Evolutionary conservation across 2,797 vertebrate genomes (phyloP).

Genomic region (Pseudochirops cupreus): DNA sequence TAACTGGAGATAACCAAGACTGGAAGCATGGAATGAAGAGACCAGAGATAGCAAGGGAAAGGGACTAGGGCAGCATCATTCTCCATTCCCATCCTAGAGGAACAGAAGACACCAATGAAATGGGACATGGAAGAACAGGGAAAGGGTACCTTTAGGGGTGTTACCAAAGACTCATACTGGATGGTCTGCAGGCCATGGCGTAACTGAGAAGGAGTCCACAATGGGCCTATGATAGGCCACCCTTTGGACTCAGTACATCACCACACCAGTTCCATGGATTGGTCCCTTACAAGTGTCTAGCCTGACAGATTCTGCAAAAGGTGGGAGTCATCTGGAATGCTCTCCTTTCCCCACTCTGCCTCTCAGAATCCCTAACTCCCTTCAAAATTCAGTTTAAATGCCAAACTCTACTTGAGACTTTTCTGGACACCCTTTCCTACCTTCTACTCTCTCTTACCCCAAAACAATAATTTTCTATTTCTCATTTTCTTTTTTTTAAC

Average conservation of each 20-base stretch:
- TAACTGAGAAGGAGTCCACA: neutral
- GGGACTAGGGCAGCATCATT: neutral
- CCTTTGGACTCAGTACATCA: neutral
- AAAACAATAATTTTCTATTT: neutral
- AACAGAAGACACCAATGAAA: neutral
- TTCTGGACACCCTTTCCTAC: neutral
- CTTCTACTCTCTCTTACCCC: neutral
- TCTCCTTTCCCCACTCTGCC: neutral
- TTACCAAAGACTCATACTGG: neutral
- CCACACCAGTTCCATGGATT: neutral
- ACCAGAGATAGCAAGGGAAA: neutral
- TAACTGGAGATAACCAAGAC: neutral
- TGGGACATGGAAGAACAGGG: neutral
- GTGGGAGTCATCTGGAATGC: neutral
- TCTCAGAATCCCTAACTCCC: neutral
- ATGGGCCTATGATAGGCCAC: neutral
- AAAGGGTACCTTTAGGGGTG: neutral
- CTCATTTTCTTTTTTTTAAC: neutral
- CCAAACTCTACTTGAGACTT: neutral
- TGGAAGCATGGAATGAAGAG: neutral
- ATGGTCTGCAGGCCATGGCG: neutral
- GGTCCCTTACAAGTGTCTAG: neutral
- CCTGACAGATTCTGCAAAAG: neutral
- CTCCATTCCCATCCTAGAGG: neutral
- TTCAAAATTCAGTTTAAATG: neutral